Conservation (phyloP, 2,113 vertebrate species). For the Callipepla californica region DNA sequence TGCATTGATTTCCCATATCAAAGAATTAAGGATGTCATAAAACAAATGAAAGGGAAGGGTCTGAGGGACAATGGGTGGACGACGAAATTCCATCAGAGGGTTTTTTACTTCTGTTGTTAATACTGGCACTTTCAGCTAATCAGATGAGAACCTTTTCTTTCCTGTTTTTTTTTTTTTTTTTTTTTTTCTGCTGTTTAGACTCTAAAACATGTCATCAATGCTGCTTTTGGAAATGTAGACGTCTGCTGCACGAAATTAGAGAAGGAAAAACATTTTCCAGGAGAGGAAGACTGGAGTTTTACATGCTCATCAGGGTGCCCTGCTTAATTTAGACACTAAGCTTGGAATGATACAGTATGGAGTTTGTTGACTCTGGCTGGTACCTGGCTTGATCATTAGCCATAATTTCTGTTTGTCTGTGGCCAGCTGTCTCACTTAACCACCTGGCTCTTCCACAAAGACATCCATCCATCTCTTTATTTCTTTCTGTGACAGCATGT, state of each 20-base stretch:
- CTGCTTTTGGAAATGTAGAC: neutral
- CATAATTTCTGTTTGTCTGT: constrained; percentile 21
- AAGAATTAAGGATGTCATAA: neutral
- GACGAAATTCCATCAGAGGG: neutral
- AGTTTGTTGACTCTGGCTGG: constrained; percentile 40
- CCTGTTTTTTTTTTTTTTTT: neutral
- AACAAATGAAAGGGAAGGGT: neutral
- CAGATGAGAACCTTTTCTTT: neutral
- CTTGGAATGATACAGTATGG: neutral
- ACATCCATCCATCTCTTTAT: constrained; percentile 1
- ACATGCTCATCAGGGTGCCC: constrained; percentile 5
- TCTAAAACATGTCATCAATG: neutral
- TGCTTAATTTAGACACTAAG: neutral
- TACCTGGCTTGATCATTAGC: constrained; percentile 29
- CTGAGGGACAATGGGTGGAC: neutral
- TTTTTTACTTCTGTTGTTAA: neutral
- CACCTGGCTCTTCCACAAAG: constrained; percentile 28
- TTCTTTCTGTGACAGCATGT: constrained; percentile 7
- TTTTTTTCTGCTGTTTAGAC: neutral
- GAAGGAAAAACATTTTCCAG: constrained; percentile 20
- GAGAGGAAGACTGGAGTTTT: neutral
- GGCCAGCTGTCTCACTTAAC: constrained; percentile 16
- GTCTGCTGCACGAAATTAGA: neutral
- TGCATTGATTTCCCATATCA: neutral
- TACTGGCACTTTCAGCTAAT: neutral